Evolutionary conservation across 2,888 invertebrate genomes (phyloP), one percentile per base, ranked within the genome.

Genomic region (Sphinx pinastri): DNA sequence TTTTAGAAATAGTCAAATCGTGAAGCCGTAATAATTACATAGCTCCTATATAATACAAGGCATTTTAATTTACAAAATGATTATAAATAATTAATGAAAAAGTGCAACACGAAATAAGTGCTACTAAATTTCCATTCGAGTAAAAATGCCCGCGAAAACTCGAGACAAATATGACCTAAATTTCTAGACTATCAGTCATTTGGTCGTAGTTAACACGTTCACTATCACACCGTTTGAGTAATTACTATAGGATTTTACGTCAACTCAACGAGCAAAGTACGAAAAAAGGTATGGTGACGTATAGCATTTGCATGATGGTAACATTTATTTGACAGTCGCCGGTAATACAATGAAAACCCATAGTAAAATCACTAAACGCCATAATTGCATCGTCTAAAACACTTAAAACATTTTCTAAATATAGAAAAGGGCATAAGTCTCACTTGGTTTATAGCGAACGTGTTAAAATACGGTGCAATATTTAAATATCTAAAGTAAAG

Each of bases 1-100:
- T 63, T 71, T 71, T 67, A 70, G 58, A 70, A 70, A 67, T 67
- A 58, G 66, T 67, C 58, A 70, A 45, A 14, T 69, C 45, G 38
- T 63, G 52, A 60, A 60, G 60, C 45, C 54, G 52, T 69, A 69
- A 54, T 63, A 63, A 69, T 63, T 70, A 45, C 45, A 69, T 45
- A 54, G 54, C 69, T 63, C 45, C 60, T 38, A 54, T 69, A 69
- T 63, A 66, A 67, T 70, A 70, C 66, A 70, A 70, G 57, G 55
- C 70, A 49, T 67, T 70, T 63, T 70, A 57, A 49, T 47, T 55
- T 57, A 55, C 70, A 55, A 52, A 55, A 55, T 60, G 55, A 68
- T 59, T 54, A 70, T 60, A 57, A 71, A 71, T 68, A 54, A 54
- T 60, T 45, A 47, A 71, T 71, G 70, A 71, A 55, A 55, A 45